phyloP scores from a whole-genome alignment of 2,113 vertebrate genomes.

The Strigops habroptila region DNA sequence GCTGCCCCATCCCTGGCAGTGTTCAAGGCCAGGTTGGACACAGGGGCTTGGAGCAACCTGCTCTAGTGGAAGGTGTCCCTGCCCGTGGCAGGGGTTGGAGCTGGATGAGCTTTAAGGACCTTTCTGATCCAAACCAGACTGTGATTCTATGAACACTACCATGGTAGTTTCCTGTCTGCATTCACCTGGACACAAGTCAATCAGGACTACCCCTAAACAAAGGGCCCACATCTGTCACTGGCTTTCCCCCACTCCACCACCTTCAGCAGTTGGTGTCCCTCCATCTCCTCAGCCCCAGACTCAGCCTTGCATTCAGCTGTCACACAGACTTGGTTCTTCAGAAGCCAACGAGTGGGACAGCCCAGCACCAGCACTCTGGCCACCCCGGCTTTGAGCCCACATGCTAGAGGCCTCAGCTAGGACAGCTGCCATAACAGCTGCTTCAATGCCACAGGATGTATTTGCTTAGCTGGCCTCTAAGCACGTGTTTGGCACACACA shows the following conservation, averaged over 20 bases:
- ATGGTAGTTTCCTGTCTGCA: not conserved
- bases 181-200: not conserved
- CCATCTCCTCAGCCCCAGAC: not conserved
- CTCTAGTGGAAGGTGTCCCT: not conserved
- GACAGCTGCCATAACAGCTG: not conserved
- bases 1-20: not conserved
- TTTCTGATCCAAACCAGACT: not conserved
- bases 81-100: not conserved
- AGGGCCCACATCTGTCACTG: not conserved
- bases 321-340: not conserved
- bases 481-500: not conserved
- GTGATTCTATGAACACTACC: not conserved
- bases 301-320: not conserved
- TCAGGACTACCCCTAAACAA: not conserved
- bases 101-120: not conserved
- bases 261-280: not conserved
- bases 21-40: not conserved
- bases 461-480: not conserved
- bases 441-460: fast-evolving
- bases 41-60: not conserved
- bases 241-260: not conserved
- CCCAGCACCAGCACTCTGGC: not conserved
- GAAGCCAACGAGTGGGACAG: not conserved
- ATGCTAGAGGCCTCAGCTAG: not conserved
- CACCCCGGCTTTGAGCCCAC: not conserved